Evolutionary conservation across 2,888 invertebrate genomes (phyloP).

Genomic region (Thalpophila matura): DNA sequence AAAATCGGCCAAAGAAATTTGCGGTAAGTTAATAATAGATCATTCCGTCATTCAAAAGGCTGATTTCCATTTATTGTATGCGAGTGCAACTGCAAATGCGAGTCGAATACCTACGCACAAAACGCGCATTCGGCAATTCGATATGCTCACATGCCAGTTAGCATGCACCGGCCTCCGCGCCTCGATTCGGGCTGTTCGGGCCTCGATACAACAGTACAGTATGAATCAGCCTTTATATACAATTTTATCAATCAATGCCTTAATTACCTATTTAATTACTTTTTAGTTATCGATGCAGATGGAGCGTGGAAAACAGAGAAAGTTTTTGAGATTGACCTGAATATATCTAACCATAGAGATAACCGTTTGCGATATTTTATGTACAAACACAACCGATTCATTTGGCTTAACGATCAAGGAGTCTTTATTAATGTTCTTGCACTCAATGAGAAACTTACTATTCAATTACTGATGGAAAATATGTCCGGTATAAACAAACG

Average conservation of each 20-base stretch:
- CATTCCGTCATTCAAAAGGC: neutral
- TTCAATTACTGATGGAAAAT: conserved; percentile 88
- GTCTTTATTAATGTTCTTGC: conserved; percentile 86
- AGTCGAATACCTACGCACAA: neutral
- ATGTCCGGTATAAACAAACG: conserved; percentile 88
- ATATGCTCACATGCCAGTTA: too few species aligned
- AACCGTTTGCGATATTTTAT: conserved; percentile 88
- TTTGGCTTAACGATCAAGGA: conserved; percentile 88
- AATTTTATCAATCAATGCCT: conserved; percentile 9
- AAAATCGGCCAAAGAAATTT: conserved; percentile 88
- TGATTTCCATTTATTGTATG: conserved; percentile 1
- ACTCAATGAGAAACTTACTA: conserved; percentile 86
- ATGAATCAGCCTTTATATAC: conserved; percentile 22
- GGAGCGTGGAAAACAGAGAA: conserved; percentile 83
- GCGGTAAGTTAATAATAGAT: conserved; percentile 81
- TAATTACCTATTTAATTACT: conserved; percentile 30
- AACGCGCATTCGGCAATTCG: too few species aligned
- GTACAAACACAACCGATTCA: conserved; percentile 90
- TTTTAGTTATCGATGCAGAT: conserved; percentile 87
- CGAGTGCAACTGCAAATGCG: neutral
- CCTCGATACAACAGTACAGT: conserved; percentile 3
- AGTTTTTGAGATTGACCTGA: conserved; percentile 83
- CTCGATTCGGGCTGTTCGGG: neutral
- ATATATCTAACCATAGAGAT: conserved; percentile 83
- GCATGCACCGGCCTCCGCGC: neutral